These are phyloP conservation scores for Anoplophora glabripennis DNA, from an alignment of 1,140 invertebrate genomes.

Conservation along the genomic window DNA sequence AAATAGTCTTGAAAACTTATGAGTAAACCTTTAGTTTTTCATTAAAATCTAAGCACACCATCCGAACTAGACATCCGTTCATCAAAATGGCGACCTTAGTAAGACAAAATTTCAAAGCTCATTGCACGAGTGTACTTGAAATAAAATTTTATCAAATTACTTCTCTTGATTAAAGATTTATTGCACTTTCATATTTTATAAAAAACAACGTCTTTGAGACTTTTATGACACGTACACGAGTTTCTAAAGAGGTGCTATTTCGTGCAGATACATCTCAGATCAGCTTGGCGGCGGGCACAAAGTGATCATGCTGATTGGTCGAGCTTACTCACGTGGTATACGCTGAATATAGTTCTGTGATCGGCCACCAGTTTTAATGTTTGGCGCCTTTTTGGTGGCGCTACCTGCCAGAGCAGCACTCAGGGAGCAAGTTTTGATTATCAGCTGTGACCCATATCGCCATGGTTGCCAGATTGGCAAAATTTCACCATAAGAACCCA, in stretches of 20 bases:
- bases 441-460: no score
- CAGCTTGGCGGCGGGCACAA: conserved; percentile 62
- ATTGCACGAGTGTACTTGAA: conserved; percentile 18
- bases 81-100: conserved; percentile 58
- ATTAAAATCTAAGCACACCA: conserved; percentile 26
- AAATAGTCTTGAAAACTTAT: conserved; percentile 14
- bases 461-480: no score
- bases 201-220: conserved; percentile 19
- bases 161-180: conserved; percentile 20
- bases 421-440: no score
- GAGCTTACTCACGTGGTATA: conserved; percentile 50
- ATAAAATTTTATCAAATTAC: conserved; percentile 31
- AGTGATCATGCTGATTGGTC: conserved; percentile 58
- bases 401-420: no score
- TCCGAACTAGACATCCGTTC: conserved; percentile 16
- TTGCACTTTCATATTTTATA: conserved; percentile 26
- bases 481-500: no score
- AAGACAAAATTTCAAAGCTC: conserved; percentile 49
- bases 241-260: conserved; percentile 50
- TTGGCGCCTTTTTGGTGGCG: no score
- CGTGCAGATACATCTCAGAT: conserved; percentile 53
- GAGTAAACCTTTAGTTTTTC: conserved; percentile 8
- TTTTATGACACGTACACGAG: conserved; percentile 36
- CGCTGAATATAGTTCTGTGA: conserved; percentile 29
- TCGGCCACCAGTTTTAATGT: conserved; percentile 15